Conservation (phyloP, 2,888 invertebrate species). For the Drosophila nigricruria region DNA sequence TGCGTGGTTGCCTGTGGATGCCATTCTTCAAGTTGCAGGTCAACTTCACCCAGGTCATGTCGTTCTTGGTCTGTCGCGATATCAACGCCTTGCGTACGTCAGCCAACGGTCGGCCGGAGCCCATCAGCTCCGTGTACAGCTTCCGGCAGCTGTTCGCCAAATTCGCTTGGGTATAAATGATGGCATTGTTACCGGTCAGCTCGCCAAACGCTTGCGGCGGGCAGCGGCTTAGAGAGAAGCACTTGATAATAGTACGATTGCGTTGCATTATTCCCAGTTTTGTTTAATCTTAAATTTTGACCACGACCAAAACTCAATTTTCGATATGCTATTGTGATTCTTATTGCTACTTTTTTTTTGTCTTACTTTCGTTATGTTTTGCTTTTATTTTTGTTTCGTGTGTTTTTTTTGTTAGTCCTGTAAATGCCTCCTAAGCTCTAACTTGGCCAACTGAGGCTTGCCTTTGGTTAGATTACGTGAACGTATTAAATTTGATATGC, state of each 20-base stretch:
- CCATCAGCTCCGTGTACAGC: constrained; percentile 21
- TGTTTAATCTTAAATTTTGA: neutral
- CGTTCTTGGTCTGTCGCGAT: constrained; percentile 5
- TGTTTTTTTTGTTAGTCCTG: neutral
- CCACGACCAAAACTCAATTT: neutral
- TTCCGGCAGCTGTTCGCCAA: constrained; percentile 31
- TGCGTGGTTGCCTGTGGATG: fast-evolving
- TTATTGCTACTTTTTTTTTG: neutral
- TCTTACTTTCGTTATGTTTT: neutral
- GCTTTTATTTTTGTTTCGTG: neutral
- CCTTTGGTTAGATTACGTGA: constrained; percentile 69
- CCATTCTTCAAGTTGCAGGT: constrained; percentile 3
- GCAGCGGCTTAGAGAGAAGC: constrained; percentile 14
- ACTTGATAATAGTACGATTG: constrained; percentile 35
- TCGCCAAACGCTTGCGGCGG: constrained; percentile 13
- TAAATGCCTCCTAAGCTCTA: constrained; percentile 33
- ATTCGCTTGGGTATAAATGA: neutral
- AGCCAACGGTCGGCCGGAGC: neutral
- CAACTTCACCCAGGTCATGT: constrained; percentile 35
- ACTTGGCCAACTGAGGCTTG: constrained; percentile 74
- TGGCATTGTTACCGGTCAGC: neutral
- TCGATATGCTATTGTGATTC: neutral
- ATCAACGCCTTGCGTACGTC: constrained; percentile 12
- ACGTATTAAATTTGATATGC: constrained; percentile 87
- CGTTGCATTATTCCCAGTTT: constrained; percentile 22